phyloP scores from a whole-genome alignment of 2,113 vertebrate genomes.

The Brevimyrus niger region DNA sequence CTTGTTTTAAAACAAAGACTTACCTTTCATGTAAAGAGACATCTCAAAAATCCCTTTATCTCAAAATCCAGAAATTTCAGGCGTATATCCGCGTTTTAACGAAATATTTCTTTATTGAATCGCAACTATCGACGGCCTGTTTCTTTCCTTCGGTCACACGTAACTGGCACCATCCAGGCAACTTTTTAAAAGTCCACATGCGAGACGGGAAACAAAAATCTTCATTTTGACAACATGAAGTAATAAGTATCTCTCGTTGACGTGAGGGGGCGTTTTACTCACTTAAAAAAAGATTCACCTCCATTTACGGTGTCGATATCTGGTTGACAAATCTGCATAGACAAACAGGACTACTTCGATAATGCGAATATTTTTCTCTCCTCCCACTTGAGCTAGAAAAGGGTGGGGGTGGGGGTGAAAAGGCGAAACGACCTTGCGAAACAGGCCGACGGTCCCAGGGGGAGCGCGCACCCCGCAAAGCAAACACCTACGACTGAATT shows the following conservation, averaged over 20 bases:
- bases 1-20: conserved; percentile 22
- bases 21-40: conserved; percentile 55
- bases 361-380: neutral
- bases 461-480: neutral
- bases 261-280: neutral
- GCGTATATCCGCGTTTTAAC: neutral
- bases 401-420: neutral
- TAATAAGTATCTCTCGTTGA: neutral
- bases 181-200: neutral
- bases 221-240: neutral
- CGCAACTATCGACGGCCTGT: neutral
- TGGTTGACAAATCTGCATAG: neutral
- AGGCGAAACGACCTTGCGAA: conserved; percentile 3
- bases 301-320: neutral
- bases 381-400: neutral
- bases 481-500: neutral
- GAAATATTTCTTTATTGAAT: neutral
- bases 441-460: neutral
- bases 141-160: neutral
- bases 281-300: neutral
- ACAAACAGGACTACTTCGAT: neutral
- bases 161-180: neutral
- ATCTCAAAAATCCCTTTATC: conserved; percentile 30
- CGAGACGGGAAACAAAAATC: neutral
- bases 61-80: neutral